phyloP scores from a whole-genome alignment of 1,140 invertebrate species.

The Melipona quadrifasciata region DNA sequence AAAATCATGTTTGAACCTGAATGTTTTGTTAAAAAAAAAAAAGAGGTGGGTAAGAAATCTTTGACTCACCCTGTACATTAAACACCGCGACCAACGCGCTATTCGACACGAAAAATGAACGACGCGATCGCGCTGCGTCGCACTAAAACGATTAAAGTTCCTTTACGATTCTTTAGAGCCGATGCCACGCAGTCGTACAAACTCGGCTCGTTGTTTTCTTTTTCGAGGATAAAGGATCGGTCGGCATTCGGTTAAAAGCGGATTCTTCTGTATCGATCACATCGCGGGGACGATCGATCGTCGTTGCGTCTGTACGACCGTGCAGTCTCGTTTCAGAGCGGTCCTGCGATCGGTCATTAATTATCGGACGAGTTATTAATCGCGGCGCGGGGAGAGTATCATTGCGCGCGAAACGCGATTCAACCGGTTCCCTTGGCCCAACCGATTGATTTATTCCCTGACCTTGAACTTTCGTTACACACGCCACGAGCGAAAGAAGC shows the following conservation, averaged over 20 bases:
- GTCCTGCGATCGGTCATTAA: conserved; percentile 59
- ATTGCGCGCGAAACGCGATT: conserved; percentile 46
- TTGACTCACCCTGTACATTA: too few species aligned
- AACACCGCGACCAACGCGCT: too few species aligned
- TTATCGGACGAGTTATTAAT: conserved; percentile 61
- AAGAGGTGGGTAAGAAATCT: too few species aligned
- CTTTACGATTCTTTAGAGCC: conserved; percentile 1
- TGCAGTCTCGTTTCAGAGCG: conserved; percentile 41
- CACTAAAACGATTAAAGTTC: too few species aligned
- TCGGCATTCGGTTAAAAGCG: conserved; percentile 9
- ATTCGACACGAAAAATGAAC: too few species aligned
- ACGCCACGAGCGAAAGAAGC: conserved; percentile 39
- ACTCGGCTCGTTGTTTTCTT: conserved; percentile 2
- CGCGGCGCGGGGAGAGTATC: conserved; percentile 49
- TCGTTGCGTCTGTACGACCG: conserved; percentile 28
- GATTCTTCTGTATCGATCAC: conserved; percentile 59
- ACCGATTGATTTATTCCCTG: conserved; percentile 63
- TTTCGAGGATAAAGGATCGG: conserved; percentile 37
- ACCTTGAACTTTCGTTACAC: conserved; percentile 61
- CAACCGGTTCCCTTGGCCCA: conserved; percentile 43
- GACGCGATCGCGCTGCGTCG: too few species aligned
- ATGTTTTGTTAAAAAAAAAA: too few species aligned
- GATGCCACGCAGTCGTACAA: background rate
- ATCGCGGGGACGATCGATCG: conserved; percentile 48
- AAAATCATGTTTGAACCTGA: too few species aligned